These are phyloP conservation scores for Agrotis segetum DNA, from an alignment of 2,888 invertebrate species.

Conservation along the genomic window DNA sequence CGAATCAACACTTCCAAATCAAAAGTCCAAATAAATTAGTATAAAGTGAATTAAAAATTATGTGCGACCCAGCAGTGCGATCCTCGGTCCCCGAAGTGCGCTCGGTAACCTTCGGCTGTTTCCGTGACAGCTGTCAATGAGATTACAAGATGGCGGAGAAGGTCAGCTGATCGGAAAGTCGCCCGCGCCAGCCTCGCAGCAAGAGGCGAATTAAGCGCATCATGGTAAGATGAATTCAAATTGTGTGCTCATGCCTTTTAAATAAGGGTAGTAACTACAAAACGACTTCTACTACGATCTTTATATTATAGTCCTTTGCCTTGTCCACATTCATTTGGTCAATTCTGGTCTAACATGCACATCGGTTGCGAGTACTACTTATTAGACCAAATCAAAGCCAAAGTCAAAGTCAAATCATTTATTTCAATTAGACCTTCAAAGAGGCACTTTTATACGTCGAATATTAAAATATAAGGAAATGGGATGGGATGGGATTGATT, in stretches of 20 bases:
- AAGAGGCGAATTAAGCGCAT: slow-evolving; percentile 87
- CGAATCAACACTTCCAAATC: slow-evolving; percentile 47
- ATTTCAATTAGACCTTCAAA: too few relatives aligned
- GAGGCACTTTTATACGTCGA: too few relatives aligned
- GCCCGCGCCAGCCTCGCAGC: slow-evolving; percentile 84
- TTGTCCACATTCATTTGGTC: neutral
- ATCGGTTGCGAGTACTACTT: too few relatives aligned
- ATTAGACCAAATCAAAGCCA: neutral
- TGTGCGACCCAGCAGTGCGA: slow-evolving; percentile 68
- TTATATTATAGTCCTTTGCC: neutral
- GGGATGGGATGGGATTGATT: too few relatives aligned
- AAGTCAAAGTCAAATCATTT: too few relatives aligned
- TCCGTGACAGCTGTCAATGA: slow-evolving; percentile 80
- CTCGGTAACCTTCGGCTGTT: slow-evolving; percentile 68
- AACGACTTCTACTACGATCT: neutral
- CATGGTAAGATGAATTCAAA: slow-evolving; percentile 80
- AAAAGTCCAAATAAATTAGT: slow-evolving; percentile 41
- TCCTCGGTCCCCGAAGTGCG: slow-evolving; percentile 53
- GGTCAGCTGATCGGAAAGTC: slow-evolving; percentile 88
- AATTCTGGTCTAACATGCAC: neutral
- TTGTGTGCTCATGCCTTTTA: too few relatives aligned
- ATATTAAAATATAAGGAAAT: too few relatives aligned
- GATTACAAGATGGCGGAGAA: slow-evolving; percentile 86
- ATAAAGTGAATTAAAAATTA: slow-evolving; percentile 62
- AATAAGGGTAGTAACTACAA: too few relatives aligned